Conservation (phyloP, 2,888 invertebrate genomes). For the Cephus sareptanus region DNA sequence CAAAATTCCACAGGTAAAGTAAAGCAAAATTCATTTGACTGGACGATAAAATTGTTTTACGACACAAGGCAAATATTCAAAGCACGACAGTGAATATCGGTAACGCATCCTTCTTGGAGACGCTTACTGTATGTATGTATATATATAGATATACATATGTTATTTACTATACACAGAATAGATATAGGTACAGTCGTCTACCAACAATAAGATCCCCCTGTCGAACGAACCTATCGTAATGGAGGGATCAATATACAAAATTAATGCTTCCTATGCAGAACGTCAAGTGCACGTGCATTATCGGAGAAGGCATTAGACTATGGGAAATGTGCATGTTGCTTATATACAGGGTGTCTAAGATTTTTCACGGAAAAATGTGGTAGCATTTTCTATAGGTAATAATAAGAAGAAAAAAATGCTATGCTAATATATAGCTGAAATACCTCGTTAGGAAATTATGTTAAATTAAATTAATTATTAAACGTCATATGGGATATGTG, state of each 20-base stretch:
- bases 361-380: background rate
- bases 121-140: background rate
- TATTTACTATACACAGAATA: background rate
- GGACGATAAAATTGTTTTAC: background rate
- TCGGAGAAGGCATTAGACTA: background rate
- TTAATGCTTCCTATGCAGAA: background rate
- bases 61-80: background rate
- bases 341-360: background rate
- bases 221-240: background rate
- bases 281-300: background rate
- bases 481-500: background rate
- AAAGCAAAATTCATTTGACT: constrained; percentile 4
- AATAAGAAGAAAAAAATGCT: no score
- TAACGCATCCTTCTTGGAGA: background rate
- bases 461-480: background rate
- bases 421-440: background rate
- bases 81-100: background rate
- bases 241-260: background rate
- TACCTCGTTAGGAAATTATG: background rate
- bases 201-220: background rate
- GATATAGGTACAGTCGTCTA: background rate
- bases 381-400: no score
- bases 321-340: background rate
- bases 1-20: constrained; percentile 69
- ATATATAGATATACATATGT: background rate